A percentile compares a stretch with the other conserved stretches of the same genome.
These are phyloP conservation scores for Heliothis subflexa DNA, from an alignment of 1,140 invertebrate species.

Conservation along the genomic window DNA sequence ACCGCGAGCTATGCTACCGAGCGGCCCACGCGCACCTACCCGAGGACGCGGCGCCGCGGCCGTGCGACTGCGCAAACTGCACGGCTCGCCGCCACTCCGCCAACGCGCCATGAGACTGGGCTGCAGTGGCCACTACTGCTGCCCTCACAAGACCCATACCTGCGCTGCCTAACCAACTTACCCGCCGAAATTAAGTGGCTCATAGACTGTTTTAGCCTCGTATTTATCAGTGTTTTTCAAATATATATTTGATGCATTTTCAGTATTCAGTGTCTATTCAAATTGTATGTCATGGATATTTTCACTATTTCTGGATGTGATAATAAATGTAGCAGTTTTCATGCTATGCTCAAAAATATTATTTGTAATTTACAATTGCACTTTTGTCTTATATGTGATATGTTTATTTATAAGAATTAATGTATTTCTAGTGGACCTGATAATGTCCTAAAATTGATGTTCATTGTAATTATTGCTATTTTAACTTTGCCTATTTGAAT, in stretches of 20 bases:
- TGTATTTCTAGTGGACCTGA: too few relatives aligned
- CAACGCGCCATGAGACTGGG: slow-evolving; percentile 51
- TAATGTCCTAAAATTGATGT: too few relatives aligned
- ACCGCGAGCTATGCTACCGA: slow-evolving; percentile 80
- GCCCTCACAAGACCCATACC: slow-evolving; percentile 48
- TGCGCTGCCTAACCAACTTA: slow-evolving; percentile 20
- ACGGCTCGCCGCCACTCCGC: slow-evolving; percentile 58
- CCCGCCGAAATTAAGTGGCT: neutral
- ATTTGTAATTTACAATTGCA: too few relatives aligned
- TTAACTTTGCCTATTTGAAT: too few relatives aligned
- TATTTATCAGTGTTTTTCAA: neutral
- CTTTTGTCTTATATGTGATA: too few relatives aligned
- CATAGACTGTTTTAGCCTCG: neutral
- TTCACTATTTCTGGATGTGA: neutral
- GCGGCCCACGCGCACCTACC: slow-evolving; percentile 72
- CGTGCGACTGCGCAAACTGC: slow-evolving; percentile 76
- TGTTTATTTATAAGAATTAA: too few relatives aligned
- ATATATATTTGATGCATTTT: neutral
- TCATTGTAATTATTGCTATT: too few relatives aligned
- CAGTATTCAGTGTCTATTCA: neutral
- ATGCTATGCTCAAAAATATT: too few relatives aligned
- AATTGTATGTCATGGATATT: neutral
- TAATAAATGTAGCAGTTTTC: neutral
- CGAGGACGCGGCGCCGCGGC: slow-evolving; percentile 53
- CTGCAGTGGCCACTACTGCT: slow-evolving; percentile 43